Percentiles rank a stretch among this genome's conserved stretches.
These are phyloP conservation scores for Penaeus indicus DNA, from an alignment of 1,140 invertebrate genomes.

Conservation along the genomic window DNA sequence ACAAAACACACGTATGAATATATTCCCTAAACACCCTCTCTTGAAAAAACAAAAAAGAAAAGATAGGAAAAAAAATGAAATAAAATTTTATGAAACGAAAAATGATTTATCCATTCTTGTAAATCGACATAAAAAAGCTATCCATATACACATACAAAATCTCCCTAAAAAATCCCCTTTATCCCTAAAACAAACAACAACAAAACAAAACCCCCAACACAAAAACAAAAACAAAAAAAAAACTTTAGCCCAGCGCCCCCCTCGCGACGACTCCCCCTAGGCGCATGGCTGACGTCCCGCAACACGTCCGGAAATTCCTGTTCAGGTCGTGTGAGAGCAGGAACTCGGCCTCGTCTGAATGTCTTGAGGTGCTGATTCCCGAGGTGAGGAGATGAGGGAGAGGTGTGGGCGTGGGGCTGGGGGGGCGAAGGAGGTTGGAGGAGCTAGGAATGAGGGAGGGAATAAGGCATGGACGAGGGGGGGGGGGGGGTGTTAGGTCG, in stretches of 20 bases:
- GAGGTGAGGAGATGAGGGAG: constrained; percentile 29
- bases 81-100: no score
- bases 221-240: not conserved
- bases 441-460: not conserved
- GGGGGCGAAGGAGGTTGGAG: no score
- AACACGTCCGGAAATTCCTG: constrained; percentile 46
- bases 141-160: no score
- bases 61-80: no score
- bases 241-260: not conserved
- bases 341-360: constrained; percentile 33
- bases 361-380: constrained; percentile 48
- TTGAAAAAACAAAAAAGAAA: no score
- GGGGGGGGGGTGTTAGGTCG: not conserved
- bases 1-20: no score
- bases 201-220: not conserved
- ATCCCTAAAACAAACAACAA: no score
- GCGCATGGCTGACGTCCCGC: constrained; percentile 45
- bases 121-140: no score
- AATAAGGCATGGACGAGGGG: not conserved
- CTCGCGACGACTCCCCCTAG: no score
- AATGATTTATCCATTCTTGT: no score
- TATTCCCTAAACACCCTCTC: no score
- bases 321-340: constrained; percentile 40
- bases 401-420: not conserved
- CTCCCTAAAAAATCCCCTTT: no score